Evolutionary conservation across 2,888 invertebrate species (phyloP).

Genomic region (Drosophila koepferae): DNA sequence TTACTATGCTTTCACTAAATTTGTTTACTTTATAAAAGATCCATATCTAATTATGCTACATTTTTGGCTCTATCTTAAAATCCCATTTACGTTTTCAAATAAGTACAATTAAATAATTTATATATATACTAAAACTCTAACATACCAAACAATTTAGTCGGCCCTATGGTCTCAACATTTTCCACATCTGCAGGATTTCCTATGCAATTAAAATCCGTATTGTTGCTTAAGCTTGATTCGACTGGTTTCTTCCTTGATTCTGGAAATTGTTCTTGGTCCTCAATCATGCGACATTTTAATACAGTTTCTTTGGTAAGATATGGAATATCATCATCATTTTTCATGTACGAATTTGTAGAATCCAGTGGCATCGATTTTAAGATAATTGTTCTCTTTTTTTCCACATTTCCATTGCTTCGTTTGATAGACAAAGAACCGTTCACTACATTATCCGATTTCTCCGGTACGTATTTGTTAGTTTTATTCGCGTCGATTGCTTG

Average conservation of each 20-base stretch:
- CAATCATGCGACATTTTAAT: conserved; percentile 78
- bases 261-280: conserved; percentile 30
- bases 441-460: conserved; percentile 27
- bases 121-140: not conserved
- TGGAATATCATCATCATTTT: conserved; percentile 82
- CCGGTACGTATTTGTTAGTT: conserved; percentile 15
- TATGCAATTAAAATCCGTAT: conserved; percentile 28
- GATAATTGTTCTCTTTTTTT: conserved; percentile 75
- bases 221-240: conserved; percentile 16
- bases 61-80: not conserved
- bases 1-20: not conserved
- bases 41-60: not conserved
- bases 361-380: conserved; percentile 83
- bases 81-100: not conserved
- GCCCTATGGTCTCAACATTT: conserved; percentile 15
- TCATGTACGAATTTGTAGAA: conserved; percentile 64
- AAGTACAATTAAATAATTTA: not conserved
- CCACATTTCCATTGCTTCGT: conserved; percentile 21
- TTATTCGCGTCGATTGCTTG: conserved; percentile 37
- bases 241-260: conserved; percentile 36
- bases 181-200: conserved; percentile 37
- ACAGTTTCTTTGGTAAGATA: conserved; percentile 86
- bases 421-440: conserved; percentile 11
- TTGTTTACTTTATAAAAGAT: not conserved
- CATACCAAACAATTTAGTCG: conserved; percentile 60